Evolutionary conservation across 2,888 invertebrate genomes (phyloP), one percentile per base, ranked within the genome.

Genomic region (Schizotus pectinicornis): DNA sequence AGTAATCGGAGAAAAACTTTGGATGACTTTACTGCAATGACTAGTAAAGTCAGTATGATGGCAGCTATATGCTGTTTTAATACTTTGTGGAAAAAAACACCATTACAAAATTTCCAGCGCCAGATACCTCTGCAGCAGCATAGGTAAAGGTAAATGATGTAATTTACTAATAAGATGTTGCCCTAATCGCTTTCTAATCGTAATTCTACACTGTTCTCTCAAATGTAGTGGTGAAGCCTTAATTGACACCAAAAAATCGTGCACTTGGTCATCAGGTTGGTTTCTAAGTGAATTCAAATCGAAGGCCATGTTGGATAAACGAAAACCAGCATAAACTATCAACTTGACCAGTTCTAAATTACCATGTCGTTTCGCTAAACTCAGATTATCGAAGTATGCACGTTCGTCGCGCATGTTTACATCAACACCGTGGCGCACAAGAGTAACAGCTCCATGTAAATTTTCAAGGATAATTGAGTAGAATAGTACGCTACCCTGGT

Each of bases 381-480:
- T 81, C 42, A 86, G 73, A 69, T 84, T 84, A 65, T 86, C 86
- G 52, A 85, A 79, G 62, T 82, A 84, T 1, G 83, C 81, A 50
- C 82, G 80, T 54, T 85, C 79, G 67, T 86, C 85, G 60, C 83
- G 82, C 1, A 82, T 77, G 72, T 87, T 88, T 0, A 87, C 86
- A 68, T 88, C 84, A 7, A 85, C 85, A 32, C 88, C 88, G 62
- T 86, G 82, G 50, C 83, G 82, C 47, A 88, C 83, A 7, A 88
- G 78, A 7, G 84, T 74, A 38, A 81, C 78, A 1, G 86, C 86
- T 7, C 85, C 85, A 50, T 79, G 70, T 38, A 77, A 72, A 55
- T 81, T 81, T 49, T 79, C 77, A 32, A 78, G 65, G 32, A 81
- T 72, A 36, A 83, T 76, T 6, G 82, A 79, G 54, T 81, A 78